Conservation (phyloP, 2,797 vertebrate genomes). For the Sitta carolinensis region DNA sequence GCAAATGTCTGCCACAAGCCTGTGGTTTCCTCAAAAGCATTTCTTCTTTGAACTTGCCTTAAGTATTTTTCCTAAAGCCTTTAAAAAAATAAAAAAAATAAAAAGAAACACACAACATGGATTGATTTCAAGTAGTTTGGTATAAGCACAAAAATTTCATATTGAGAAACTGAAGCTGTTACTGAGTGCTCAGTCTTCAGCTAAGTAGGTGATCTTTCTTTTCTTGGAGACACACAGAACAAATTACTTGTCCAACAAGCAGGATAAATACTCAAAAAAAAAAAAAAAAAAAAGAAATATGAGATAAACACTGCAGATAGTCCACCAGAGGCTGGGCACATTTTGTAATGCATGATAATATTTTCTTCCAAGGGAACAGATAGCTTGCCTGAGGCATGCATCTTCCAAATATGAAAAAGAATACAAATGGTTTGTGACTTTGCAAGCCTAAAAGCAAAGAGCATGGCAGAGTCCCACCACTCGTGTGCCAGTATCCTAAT, state of each 20-base stretch:
- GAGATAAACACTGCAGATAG: background rate
- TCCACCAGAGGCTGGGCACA: background rate
- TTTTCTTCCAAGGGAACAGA: background rate
- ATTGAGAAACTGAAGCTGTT: background rate
- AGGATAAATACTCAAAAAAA: background rate
- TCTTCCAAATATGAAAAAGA: background rate
- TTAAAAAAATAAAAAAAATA: no score
- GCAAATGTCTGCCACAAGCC: constrained; percentile 16
- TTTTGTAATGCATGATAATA: background rate
- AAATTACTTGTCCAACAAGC: background rate
- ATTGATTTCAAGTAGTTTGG: background rate
- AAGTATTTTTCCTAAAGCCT: background rate
- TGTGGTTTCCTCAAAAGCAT: constrained; percentile 57
- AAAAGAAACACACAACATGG: background rate
- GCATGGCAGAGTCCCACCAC: background rate
- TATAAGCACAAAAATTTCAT: background rate
- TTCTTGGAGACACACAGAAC: background rate
- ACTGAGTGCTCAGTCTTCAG: background rate
- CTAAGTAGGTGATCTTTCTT: background rate
- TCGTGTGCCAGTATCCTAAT: background rate
- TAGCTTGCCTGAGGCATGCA: background rate
- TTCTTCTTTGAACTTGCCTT: constrained; percentile 46
- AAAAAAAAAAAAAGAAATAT: background rate
- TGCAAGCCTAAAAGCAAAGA: background rate
- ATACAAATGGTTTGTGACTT: background rate